These are phyloP conservation scores for Cygnus atratus DNA, from an alignment of 2,113 vertebrate genomes.

Conservation along the genomic window DNA sequence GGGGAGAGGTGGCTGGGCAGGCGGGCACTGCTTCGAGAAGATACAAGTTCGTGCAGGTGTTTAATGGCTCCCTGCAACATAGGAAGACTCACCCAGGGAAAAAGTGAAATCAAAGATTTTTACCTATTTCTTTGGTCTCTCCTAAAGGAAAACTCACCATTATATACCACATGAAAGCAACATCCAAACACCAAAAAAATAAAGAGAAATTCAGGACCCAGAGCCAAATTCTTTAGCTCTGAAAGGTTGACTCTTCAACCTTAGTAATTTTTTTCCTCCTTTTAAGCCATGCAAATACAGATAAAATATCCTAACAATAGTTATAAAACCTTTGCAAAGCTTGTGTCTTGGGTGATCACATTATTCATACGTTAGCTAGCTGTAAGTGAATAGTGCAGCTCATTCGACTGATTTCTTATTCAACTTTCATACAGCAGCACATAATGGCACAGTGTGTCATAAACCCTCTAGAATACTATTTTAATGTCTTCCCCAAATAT, in stretches of 20 bases:
- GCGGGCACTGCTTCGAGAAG: neutral
- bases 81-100: neutral
- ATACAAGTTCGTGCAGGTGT: neutral
- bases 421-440: neutral
- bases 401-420: conserved; percentile 55
- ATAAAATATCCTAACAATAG: neutral
- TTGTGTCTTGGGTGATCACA: neutral
- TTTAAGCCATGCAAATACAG: conserved; percentile 2
- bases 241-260: neutral
- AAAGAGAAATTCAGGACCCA: neutral
- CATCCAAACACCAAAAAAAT: neutral
- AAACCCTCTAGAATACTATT: conserved; percentile 21
- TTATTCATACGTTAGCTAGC: conserved; percentile 31
- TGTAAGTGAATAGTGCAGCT: conserved; percentile 4
- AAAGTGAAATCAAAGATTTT: neutral
- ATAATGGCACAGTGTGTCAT: conserved; percentile 7
- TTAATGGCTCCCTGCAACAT: neutral
- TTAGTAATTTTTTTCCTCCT: neutral
- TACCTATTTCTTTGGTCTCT: neutral
- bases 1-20: neutral
- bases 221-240: neutral
- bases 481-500: conserved; percentile 39
- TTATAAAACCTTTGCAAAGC: neutral
- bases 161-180: neutral
- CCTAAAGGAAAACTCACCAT: neutral